Percentiles rank a stretch among this genome's conserved stretches.
Conservation (phyloP, 2,888 invertebrate genomes). For the Chrysina gloriosa region DNA sequence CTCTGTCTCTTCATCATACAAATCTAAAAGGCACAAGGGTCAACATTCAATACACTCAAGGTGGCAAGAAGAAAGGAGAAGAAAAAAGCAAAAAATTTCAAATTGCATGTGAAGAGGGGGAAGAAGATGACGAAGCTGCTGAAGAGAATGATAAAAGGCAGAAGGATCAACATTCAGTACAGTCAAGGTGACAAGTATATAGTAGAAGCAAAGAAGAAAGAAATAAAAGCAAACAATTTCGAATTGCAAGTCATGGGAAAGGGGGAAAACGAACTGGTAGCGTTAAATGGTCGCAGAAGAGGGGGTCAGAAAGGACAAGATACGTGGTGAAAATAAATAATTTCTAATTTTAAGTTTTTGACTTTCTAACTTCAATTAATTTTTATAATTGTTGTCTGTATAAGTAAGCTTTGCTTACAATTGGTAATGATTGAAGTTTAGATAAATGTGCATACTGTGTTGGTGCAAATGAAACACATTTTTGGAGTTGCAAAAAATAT, state of each 20-base stretch:
- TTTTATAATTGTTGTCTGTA: background rate
- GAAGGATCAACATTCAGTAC: too few species aligned
- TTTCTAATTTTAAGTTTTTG: background rate
- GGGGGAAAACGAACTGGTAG: conserved; percentile 62
- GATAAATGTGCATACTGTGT: background rate
- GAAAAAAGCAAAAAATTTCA: conserved; percentile 63
- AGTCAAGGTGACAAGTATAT: too few species aligned
- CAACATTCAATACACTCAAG: conserved; percentile 64
- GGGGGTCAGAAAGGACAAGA: conserved; percentile 53
- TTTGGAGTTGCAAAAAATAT: too few species aligned
- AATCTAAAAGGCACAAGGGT: conserved; percentile 62
- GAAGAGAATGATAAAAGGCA: too few species aligned
- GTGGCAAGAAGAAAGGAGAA: conserved; percentile 59
- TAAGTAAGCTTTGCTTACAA: background rate
- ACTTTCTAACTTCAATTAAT: background rate
- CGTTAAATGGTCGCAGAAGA: conserved; percentile 57
- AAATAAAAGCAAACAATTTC: too few species aligned
- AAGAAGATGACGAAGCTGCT: too few species aligned
- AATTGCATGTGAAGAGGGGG: too few species aligned
- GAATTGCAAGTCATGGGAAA: conserved; percentile 64
- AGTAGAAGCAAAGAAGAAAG: too few species aligned
- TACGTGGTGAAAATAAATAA: conserved; percentile 6
- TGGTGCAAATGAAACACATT: conserved; percentile 23
- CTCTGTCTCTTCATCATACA: conserved; percentile 63
- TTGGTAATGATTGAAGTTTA: background rate